phyloP scores from a whole-genome alignment of 2,797 vertebrate genomes.

The Thaleichthys pacificus region DNA sequence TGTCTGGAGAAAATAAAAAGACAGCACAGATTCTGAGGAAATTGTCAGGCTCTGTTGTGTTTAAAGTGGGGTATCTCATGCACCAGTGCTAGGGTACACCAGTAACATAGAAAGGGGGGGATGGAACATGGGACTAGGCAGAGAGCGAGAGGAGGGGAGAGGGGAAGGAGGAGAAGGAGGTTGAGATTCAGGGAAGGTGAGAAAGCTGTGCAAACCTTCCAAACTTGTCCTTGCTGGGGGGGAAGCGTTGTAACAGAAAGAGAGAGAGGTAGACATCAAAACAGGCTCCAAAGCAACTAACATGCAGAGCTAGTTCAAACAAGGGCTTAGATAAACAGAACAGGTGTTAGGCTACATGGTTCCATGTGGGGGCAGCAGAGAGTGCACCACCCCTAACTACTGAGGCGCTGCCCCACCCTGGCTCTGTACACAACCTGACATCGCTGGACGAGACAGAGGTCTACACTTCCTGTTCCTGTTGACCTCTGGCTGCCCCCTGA shows the following conservation, averaged over 20 bases:
- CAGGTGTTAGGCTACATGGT: not conserved
- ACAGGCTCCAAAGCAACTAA: slow-evolving; percentile 70
- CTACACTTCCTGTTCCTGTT: not conserved
- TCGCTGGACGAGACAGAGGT: not conserved
- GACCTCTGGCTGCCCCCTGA: slow-evolving; percentile 26
- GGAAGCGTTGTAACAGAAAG: slow-evolving; percentile 99
- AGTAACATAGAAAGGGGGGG: slow-evolving; percentile 7
- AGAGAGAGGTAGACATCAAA: slow-evolving; percentile 88
- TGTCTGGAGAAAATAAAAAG: no score
- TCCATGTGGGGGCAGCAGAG: not conserved
- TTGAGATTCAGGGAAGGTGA: slow-evolving; percentile 85
- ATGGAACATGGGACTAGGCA: slow-evolving; percentile 82
- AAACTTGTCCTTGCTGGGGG: slow-evolving; percentile 99
- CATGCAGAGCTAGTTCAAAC: slow-evolving; percentile 62
- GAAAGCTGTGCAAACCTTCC: slow-evolving; percentile 99
- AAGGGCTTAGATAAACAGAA: slow-evolving; percentile 43
- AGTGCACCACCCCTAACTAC: not conserved
- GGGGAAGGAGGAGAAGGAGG: slow-evolving; percentile 51
- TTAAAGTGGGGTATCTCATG: not conserved
- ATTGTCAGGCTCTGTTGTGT: not conserved
- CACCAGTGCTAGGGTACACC: not conserved
- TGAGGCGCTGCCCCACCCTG: not conserved
- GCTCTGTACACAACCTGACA: slow-evolving; percentile 1
- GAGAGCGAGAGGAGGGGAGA: slow-evolving; percentile 55
- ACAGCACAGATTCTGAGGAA: not conserved